A percentile compares a stretch with the other conserved stretches of the same genome.
phyloP scores from a whole-genome alignment of 2,797 vertebrate genomes.

The Clarias laeviceps region DNA sequence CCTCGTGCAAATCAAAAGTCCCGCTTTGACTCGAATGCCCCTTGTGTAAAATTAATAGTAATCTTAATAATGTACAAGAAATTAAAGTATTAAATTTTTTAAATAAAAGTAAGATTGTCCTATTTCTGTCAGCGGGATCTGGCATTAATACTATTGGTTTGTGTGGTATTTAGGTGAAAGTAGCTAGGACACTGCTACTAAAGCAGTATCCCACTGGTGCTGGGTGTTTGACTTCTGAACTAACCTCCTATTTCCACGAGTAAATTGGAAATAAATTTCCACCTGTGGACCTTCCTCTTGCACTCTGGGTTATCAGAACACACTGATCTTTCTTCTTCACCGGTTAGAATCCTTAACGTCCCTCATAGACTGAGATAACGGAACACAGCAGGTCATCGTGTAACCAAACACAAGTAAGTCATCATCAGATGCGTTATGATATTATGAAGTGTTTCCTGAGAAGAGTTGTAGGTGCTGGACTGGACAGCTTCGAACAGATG shows the following conservation, averaged over 20 bases:
- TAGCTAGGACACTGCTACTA: background rate
- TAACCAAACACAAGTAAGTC: background rate
- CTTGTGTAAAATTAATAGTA: too few relatives aligned
- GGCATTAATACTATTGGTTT: background rate
- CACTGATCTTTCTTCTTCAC: background rate
- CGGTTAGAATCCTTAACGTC: background rate
- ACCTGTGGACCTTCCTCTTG: background rate
- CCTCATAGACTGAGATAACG: background rate
- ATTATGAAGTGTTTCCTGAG: background rate
- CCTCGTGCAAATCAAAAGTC: too few relatives aligned
- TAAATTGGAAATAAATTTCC: too few relatives aligned
- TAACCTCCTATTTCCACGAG: background rate
- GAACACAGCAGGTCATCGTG: background rate
- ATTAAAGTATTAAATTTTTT: too few relatives aligned
- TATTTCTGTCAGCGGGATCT: background rate
- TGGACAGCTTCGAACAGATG: conserved; percentile 3
- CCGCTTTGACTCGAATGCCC: too few relatives aligned
- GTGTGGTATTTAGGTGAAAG: background rate
- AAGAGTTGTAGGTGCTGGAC: conserved; percentile 2
- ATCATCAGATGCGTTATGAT: background rate
- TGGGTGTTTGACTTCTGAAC: background rate
- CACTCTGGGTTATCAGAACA: background rate
- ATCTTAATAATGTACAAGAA: too few relatives aligned
- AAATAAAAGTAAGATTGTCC: too few relatives aligned
- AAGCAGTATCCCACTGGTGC: background rate